Conservation (phyloP, 2,888 invertebrate genomes). For the Tachina fera region DNA sequence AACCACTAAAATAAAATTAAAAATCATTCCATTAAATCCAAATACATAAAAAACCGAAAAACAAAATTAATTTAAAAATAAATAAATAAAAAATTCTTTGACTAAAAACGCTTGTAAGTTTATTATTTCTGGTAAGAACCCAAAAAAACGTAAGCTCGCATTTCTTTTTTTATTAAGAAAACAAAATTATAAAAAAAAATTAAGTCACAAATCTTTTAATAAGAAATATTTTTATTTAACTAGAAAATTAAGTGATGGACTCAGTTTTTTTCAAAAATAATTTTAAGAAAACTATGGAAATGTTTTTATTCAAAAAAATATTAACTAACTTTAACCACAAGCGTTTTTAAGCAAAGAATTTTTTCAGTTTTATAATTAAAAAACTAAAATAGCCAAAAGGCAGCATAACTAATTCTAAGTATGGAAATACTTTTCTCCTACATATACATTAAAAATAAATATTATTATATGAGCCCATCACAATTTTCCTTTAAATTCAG, state of each 20-base stretch:
- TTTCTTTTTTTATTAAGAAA: not conserved
- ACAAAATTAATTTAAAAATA: conserved; percentile 71
- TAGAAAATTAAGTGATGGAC: conserved; percentile 75
- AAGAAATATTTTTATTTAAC: conserved; percentile 19
- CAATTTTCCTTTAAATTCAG: conserved; percentile 78
- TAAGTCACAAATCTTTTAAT: conserved; percentile 72
- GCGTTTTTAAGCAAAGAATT: conserved; percentile 83
- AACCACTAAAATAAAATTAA: conserved; percentile 9
- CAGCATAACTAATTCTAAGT: conserved; percentile 11
- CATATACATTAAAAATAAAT: not conserved
- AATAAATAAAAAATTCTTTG: conserved; percentile 81
- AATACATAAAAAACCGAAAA: conserved; percentile 56
- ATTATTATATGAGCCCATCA: conserved; percentile 80
- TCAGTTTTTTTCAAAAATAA: conserved; percentile 70
- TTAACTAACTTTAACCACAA: conserved; percentile 74
- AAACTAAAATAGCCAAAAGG: not conserved
- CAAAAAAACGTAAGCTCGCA: conserved; percentile 48
- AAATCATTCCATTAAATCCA: not conserved
- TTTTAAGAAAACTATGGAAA: conserved; percentile 24
- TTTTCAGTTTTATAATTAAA: conserved; percentile 56
- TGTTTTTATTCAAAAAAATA: conserved; percentile 6
- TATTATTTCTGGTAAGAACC: conserved; percentile 69
- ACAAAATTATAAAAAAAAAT: conserved; percentile 54
- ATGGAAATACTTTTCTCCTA: not conserved
- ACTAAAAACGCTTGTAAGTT: conserved; percentile 83